Conservation (phyloP, 92 coral and sea anemone species). For the Nematostella vectensis region DNA sequence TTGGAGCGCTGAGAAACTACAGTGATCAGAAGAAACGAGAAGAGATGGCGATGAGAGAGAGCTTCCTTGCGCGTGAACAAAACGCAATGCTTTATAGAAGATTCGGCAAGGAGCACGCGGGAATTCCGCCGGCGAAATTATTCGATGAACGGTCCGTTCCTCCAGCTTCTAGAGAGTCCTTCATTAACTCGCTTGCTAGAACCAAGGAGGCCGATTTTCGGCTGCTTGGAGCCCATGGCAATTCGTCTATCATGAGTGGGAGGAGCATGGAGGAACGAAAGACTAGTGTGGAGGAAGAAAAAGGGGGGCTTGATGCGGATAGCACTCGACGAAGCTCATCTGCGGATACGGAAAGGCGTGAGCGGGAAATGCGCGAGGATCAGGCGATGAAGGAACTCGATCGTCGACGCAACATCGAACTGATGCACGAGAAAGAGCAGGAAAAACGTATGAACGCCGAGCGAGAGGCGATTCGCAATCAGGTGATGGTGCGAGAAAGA, state of each 20-base stretch:
- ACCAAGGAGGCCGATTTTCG: slow-evolving; percentile 28
- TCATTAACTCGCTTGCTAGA: slow-evolving; percentile 8
- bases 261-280: slow-evolving; percentile 47
- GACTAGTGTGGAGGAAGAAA: slow-evolving; percentile 38
- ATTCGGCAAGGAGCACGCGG: slow-evolving; percentile 35
- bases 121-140: slow-evolving; percentile 43
- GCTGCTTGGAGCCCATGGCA: slow-evolving; percentile 47
- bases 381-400: slow-evolving; percentile 48
- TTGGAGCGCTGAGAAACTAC: slow-evolving; percentile 36
- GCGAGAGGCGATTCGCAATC: slow-evolving; percentile 24
- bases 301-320: slow-evolving; percentile 23
- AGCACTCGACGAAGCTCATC: slow-evolving; percentile 28
- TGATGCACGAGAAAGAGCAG: slow-evolving; percentile 57
- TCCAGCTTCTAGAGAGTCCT: slow-evolving; percentile 11
- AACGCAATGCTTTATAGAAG: slow-evolving; percentile 27
- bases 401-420: slow-evolving; percentile 48
- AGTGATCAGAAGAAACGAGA: slow-evolving; percentile 60
- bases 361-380: slow-evolving; percentile 42
- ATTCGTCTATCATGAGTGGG: slow-evolving; percentile 39
- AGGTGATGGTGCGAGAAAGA: slow-evolving; percentile 38
- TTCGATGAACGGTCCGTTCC: slow-evolving; percentile 35
- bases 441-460: slow-evolving; percentile 37
- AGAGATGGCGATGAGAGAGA: slow-evolving; percentile 42
- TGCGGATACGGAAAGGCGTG: slow-evolving; percentile 37
- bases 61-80: slow-evolving; percentile 12